These are phyloP conservation scores for Tetrao urogallus DNA, from an alignment of 2,113 vertebrate genomes.

Conservation along the genomic window DNA sequence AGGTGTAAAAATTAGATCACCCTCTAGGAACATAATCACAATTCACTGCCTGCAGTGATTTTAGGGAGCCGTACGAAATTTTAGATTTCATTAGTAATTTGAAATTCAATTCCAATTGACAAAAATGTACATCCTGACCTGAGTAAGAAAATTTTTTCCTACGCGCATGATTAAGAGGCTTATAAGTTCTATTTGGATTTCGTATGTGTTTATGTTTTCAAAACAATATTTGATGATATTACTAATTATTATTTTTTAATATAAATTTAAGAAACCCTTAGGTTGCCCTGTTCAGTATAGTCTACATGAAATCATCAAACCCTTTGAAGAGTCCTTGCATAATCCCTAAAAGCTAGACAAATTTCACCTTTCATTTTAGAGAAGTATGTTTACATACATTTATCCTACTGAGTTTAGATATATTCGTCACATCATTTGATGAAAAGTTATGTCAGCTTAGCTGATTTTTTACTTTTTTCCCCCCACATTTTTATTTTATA, in stretches of 20 bases:
- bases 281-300: not conserved
- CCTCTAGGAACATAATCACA: constrained; percentile 14
- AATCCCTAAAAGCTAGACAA: not conserved
- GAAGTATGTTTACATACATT: not conserved
- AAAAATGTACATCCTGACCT: not conserved
- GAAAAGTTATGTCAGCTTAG: not conserved
- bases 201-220: not conserved
- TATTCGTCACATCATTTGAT: not conserved
- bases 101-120: not conserved
- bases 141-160: not conserved
- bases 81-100: not conserved
- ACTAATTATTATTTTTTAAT: not conserved
- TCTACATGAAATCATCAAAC: not conserved
- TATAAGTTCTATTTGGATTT: not conserved
- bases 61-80: not conserved
- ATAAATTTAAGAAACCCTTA: not conserved
- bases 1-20: constrained; percentile 22
- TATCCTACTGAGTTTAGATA: not conserved
- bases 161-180: not conserved
- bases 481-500: not conserved
- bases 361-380: not conserved
- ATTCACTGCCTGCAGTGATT: not conserved
- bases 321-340: not conserved
- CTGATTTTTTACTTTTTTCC: not conserved
- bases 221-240: not conserved